Evolutionary conservation across 2,113 vertebrate genomes (phyloP), one percentile per base, ranked within the genome.

Genomic region (Daboia siamensis): DNA sequence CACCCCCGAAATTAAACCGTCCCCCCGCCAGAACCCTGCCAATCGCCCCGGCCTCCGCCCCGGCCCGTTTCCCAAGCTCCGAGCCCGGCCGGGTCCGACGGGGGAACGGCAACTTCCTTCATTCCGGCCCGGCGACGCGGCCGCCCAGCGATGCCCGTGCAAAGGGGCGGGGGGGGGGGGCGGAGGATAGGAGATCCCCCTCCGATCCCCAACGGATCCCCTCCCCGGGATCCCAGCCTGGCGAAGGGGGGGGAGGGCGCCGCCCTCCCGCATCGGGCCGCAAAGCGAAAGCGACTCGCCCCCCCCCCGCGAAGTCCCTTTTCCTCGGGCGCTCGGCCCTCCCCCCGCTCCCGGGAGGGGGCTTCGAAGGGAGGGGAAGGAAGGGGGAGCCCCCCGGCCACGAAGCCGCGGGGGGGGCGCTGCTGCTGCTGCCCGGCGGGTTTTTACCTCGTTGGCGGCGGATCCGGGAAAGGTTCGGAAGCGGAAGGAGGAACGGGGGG

Each of bases 21-120:
- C 33, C 6, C 44, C 11, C 7, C 44, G 1, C 0, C 6, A 5
- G 44, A 48, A 2, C 13, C 29, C 13, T 0, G n/a, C 8, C 23
- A 3, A 51, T 26, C 8, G 23, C 8, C 57, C 1, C 57, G 3
- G 57, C 57, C 57, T 26, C 57, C 57, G 2, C 10, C 12, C 64
- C 29, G 4, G 64, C 26, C 26, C 26, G 11, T 64, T 64, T 5
- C 61, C 26, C 61, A 26, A n/a, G 11, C 61, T 1, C 10, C 2
- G 61, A 59, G 57, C 23, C 9, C 3, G 10, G 12, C 64, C 64
- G 1, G 12, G 64, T 4, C 11, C 4, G 61, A 11, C 6, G 80
- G 39, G 3, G 39, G 7, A 39, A 8, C 15, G 5, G 39, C 80
- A 10, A 48, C 84, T 86, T 84, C 80, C n/a, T 33, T 86, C 44